phyloP scores from a whole-genome alignment of 2,888 invertebrate species.

The Cybosia mesomella region DNA sequence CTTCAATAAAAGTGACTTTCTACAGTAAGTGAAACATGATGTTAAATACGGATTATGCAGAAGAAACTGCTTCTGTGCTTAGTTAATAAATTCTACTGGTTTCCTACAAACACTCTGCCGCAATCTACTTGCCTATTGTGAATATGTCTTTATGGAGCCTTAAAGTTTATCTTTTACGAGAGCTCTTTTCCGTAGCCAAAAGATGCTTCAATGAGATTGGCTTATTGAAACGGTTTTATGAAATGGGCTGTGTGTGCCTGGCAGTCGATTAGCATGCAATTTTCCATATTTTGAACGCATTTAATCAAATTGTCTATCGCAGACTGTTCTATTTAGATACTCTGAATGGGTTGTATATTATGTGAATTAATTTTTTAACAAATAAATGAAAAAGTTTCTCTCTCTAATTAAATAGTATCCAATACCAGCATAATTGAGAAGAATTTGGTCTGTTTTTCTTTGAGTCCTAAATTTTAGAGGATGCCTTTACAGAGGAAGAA shows the following conservation, averaged over 20 bases:
- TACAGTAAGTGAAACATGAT: neutral
- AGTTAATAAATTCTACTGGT: neutral
- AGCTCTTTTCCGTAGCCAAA: conserved; percentile 50
- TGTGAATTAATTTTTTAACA: neutral
- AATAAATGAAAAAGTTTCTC: neutral
- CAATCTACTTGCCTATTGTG: neutral
- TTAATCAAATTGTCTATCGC: conserved; percentile 53
- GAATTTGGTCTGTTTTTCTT: neutral
- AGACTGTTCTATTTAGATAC: conserved; percentile 18
- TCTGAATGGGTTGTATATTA: neutral
- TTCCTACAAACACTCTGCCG: neutral
- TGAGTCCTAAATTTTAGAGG: neutral
- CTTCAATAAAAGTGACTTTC: neutral
- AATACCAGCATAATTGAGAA: neutral
- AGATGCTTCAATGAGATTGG: conserved; percentile 65
- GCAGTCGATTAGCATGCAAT: conserved; percentile 78
- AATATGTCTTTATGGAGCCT: conserved; percentile 14
- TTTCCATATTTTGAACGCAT: conserved; percentile 75
- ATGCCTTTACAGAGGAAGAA: neutral
- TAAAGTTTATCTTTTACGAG: conserved; percentile 46
- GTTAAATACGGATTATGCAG: conserved; percentile 1
- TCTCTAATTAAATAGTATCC: neutral
- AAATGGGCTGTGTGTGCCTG: conserved; percentile 61
- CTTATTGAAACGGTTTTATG: conserved; percentile 62
- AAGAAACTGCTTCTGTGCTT: neutral